Base-by-base conservation (phyloP, 2,797 vertebrate species). In the Anolis apletophallus region DNA sequence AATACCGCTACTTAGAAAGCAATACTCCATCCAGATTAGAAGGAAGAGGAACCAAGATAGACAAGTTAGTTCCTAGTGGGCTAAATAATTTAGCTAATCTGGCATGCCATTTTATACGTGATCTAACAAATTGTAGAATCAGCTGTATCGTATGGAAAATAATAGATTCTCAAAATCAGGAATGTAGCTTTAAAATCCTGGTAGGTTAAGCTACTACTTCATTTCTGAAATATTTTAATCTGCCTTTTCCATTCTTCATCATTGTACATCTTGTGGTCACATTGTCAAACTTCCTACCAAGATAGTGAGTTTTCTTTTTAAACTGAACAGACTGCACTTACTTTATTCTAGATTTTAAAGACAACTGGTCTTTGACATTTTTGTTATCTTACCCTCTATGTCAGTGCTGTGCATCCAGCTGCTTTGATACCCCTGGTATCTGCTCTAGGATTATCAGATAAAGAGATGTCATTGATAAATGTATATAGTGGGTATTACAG, bases 181-280 rank as follows among this genome's bases (percentile, higher is more conserved):
- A 54, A n/a, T 11, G 29, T 29, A 19, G 7, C n/a, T 84, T 87
- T 21, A 86, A 67, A 86, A 52, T n/a, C 32, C 85, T 75, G 34
- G 21, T 19, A 19, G 54, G 46, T 69, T 57, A 81, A 64, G 52
- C 67, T 68, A 40, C 52, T 73, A 55, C 8, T 76, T 81, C 54
- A 76, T 82, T 67, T 36, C n/a, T 68, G 72, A 75, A 8, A 59
- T 32, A 32, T 23, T 81, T 76, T 76, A 32, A 82, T 76, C 34
- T 86, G 34, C n/a, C 12, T 76, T 76, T 23, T 68, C 50, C 6
- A 54, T 81, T 67, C 32, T 68, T 12, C 36, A 26, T 73, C 54
- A 6, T 64, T 77, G 1, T 57, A 67, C 10, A 76, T 46, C 50
- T 50, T n/a, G 26, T 21, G 32, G 21, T 46, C 55, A 59, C 36